Evolutionary conservation across 2,797 vertebrate species (phyloP).

Genomic region (Chloroceryle amazona): DNA sequence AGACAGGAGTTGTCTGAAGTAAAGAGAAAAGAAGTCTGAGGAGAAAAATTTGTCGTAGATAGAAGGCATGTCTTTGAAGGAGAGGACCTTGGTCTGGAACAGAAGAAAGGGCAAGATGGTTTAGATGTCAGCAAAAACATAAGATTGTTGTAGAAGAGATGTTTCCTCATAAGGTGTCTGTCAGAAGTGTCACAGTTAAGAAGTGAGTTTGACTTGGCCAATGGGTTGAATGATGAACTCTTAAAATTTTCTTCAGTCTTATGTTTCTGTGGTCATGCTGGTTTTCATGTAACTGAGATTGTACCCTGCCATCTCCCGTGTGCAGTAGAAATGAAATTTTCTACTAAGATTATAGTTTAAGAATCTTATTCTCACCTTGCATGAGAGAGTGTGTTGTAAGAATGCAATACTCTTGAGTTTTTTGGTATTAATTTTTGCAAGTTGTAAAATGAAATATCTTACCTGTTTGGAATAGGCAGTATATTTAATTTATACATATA

Average conservation of each 20-base stretch:
- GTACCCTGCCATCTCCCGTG: no score
- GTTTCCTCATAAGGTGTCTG: not conserved
- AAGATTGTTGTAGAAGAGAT: not conserved
- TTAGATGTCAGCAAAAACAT: not conserved
- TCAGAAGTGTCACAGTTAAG: not conserved
- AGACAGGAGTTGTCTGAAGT: not conserved
- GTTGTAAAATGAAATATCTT: not conserved
- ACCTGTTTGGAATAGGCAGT: not conserved
- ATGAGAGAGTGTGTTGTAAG: not conserved
- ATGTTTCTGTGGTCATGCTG: not conserved
- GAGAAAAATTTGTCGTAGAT: not conserved
- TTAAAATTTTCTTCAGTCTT: not conserved
- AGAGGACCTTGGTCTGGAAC: not conserved
- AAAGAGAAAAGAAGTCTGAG: not conserved
- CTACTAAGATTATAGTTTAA: not conserved
- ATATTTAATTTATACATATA: not conserved
- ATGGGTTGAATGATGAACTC: no score
- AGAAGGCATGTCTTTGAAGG: not conserved
- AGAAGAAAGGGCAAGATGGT: not conserved
- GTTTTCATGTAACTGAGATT: not conserved
- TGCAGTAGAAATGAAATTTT: not conserved
- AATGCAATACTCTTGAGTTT: not conserved
- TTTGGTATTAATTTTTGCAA: not conserved
- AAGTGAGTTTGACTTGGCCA: not conserved
- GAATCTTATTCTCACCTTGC: not conserved